A percentile compares a stretch with the other conserved stretches of the same genome.
Evolutionary conservation across 2,888 invertebrate species (phyloP).

Genomic region (Sturmia bella): DNA sequence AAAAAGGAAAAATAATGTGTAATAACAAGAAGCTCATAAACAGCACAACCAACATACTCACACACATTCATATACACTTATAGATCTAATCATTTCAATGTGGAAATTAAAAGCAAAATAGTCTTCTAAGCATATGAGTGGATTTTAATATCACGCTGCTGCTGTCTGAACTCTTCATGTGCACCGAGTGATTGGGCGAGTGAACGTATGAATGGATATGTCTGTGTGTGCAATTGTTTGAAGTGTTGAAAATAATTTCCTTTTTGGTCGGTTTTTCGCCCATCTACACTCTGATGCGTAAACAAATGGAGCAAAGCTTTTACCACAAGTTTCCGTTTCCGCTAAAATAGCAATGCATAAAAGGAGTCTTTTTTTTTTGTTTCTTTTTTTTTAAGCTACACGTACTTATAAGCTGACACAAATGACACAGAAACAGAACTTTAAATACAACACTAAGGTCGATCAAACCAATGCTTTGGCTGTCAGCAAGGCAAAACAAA

Average conservation of each 20-base stretch:
- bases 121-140: too few species aligned
- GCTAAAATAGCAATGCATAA: constrained; percentile 35
- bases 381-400: constrained; percentile 28
- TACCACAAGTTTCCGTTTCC: constrained; percentile 71
- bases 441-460: too few species aligned
- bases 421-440: not conserved
- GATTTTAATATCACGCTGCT: not conserved
- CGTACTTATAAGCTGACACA: constrained; percentile 45
- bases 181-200: not conserved
- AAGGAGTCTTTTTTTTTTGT: constrained; percentile 20
- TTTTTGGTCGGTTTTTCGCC: constrained; percentile 40
- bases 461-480: too few species aligned
- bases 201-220: not conserved
- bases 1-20: constrained; percentile 25
- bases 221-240: constrained; percentile 31
- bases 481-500: too few species aligned
- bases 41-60: too few species aligned
- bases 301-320: constrained; percentile 64
- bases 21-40: constrained; percentile 3
- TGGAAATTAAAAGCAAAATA: too few species aligned
- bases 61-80: too few species aligned
- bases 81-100: too few species aligned
- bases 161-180: not conserved
- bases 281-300: constrained; percentile 36
- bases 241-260: constrained; percentile 68